phyloP scores from a whole-genome alignment of 2,888 invertebrate genomes.

The Leptopilina drosophilae region DNA sequence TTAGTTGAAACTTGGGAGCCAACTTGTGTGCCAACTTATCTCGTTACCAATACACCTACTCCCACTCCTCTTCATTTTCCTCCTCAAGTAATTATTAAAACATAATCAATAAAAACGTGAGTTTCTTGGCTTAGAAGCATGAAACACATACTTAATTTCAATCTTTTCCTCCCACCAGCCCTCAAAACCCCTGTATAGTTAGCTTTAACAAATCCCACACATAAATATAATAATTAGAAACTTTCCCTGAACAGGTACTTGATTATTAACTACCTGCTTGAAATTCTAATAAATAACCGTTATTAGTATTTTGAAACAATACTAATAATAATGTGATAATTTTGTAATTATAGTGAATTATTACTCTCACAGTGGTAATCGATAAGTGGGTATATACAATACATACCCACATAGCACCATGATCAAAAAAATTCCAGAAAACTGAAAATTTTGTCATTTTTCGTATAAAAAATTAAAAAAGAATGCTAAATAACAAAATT shows the following conservation, averaged over 20 bases:
- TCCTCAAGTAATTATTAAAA: constrained; percentile 30
- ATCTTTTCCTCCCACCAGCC: neutral
- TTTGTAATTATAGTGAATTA: too few relatives aligned
- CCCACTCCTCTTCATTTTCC: too few relatives aligned
- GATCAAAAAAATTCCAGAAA: too few relatives aligned
- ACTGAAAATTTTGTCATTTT: too few relatives aligned
- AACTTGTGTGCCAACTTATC: constrained; percentile 54
- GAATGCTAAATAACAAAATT: too few relatives aligned
- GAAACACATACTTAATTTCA: constrained; percentile 28
- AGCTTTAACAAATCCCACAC: constrained; percentile 1
- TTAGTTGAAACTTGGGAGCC: constrained; percentile 43
- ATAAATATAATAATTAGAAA: neutral
- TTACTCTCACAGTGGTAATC: too few relatives aligned
- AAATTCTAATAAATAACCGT: neutral
- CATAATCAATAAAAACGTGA: constrained; percentile 37
- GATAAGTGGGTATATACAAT: too few relatives aligned
- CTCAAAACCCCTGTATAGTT: neutral
- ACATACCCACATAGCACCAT: too few relatives aligned
- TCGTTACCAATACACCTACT: constrained; percentile 35
- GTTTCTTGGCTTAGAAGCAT: constrained; percentile 1
- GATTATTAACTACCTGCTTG: neutral
- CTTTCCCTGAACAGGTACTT: neutral
- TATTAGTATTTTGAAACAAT: too few relatives aligned
- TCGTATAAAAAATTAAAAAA: too few relatives aligned
- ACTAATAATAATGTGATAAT: too few relatives aligned